Conservation (phyloP, 2,113 vertebrate species). For the Rafetus swinhoei region DNA sequence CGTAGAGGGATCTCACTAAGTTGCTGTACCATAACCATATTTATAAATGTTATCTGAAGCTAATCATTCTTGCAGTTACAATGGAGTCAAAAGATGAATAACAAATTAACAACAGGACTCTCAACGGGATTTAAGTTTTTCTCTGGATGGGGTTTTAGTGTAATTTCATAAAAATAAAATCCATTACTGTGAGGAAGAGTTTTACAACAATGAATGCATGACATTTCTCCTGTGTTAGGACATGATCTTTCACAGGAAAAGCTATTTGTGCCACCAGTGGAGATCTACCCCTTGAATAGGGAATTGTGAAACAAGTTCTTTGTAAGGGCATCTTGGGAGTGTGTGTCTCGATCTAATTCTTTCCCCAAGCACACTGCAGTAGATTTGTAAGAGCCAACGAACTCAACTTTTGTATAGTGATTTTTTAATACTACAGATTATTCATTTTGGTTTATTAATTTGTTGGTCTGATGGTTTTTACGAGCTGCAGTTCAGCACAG, state of each 20-base stretch:
- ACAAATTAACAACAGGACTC: neutral
- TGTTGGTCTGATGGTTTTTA: constrained; percentile 83
- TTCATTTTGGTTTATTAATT: constrained; percentile 80
- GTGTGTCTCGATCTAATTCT: neutral
- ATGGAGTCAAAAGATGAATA: neutral
- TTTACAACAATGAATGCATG: neutral
- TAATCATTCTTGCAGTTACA: neutral
- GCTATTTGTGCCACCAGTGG: neutral
- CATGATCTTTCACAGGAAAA: neutral
- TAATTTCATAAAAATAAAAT: neutral
- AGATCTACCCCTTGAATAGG: neutral
- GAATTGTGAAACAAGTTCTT: neutral
- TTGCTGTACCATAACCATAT: neutral
- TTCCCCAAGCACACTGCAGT: neutral
- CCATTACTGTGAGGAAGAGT: neutral
- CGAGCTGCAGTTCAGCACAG: constrained; percentile 70
- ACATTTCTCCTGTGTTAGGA: neutral
- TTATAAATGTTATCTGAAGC: neutral
- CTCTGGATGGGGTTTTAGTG: neutral
- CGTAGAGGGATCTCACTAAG: neutral
- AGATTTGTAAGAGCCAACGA: constrained; percentile 56
- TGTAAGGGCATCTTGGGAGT: neutral
- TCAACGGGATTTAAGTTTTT: neutral
- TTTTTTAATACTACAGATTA: constrained; percentile 75
- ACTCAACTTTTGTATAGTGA: constrained; percentile 64